Evolutionary conservation across 2,797 vertebrate genomes (phyloP).

Genomic region (Microhierax caerulescens): DNA sequence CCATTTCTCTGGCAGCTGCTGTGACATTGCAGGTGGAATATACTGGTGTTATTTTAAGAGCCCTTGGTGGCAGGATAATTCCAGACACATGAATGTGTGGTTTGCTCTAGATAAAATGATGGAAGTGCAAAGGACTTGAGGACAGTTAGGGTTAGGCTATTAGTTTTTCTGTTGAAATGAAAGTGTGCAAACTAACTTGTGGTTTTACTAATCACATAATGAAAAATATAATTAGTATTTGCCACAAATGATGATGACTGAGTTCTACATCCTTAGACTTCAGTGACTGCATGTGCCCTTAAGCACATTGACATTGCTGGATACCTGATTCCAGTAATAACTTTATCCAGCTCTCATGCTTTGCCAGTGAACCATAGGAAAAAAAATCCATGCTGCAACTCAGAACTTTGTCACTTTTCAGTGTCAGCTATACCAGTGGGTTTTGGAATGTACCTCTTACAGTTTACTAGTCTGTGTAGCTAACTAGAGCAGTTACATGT

Average conservation of each 20-base stretch:
- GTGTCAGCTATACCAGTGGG: not conserved
- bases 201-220: not conserved
- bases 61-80: not conserved
- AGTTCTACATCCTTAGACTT: not conserved
- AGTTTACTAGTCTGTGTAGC: not conserved
- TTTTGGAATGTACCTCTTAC: not conserved
- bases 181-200: not conserved
- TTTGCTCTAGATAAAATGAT: not conserved
- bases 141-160: not conserved
- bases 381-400: rapidly evolving
- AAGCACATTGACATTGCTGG: not conserved
- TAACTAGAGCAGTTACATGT: rapidly evolving
- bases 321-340: not conserved
- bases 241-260: not conserved
- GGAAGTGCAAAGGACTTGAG: not conserved
- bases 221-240: not conserved
- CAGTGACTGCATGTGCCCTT: not conserved
- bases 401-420: not conserved
- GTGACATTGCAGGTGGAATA: not conserved
- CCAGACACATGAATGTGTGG: not conserved
- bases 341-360: not conserved
- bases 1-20: not conserved
- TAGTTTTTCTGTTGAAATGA: not conserved
- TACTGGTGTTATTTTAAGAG: not conserved
- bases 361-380: not conserved